These are phyloP conservation scores for Cyrtodaria siliqua DNA, from an alignment of 2,888 invertebrate genomes.

Conservation along the genomic window DNA sequence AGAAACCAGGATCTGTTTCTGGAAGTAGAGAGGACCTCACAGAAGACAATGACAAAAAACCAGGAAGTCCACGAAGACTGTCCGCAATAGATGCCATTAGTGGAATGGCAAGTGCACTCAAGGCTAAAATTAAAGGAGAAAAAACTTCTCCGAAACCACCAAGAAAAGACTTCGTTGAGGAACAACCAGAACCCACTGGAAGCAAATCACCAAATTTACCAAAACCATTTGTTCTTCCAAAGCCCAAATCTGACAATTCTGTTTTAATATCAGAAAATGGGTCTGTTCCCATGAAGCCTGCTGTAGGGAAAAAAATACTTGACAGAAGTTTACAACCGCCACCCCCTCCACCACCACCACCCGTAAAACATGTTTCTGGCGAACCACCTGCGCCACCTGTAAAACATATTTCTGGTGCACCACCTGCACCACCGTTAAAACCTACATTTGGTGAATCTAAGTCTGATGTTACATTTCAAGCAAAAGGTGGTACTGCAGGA, in stretches of 20 bases:
- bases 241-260: neutral
- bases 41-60: conserved; percentile 8
- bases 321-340: conserved; percentile 29
- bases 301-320: conserved; percentile 10
- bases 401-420: too few species aligned
- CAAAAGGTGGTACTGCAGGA: too few species aligned
- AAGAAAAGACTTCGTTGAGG: conserved; percentile 53
- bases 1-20: conserved; percentile 14
- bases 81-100: conserved; percentile 22
- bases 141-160: conserved; percentile 46
- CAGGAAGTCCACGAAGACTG: neutral
- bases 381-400: conserved; percentile 12
- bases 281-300: neutral
- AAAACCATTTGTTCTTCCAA: too few species aligned
- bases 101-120: conserved; percentile 59
- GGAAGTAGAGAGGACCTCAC: conserved; percentile 37
- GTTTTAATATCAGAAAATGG: neutral
- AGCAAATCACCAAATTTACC: too few species aligned
- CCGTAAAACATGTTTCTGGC: too few species aligned
- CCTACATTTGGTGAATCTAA: too few species aligned
- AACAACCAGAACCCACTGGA: too few species aligned
- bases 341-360: conserved; percentile 45
- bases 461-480: too few species aligned
- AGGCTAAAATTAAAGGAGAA: conserved; percentile 37
- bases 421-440: neutral